Evolutionary conservation across 2,888 invertebrate genomes (phyloP).

Genomic region (Drosophila mayaguana): DNA sequence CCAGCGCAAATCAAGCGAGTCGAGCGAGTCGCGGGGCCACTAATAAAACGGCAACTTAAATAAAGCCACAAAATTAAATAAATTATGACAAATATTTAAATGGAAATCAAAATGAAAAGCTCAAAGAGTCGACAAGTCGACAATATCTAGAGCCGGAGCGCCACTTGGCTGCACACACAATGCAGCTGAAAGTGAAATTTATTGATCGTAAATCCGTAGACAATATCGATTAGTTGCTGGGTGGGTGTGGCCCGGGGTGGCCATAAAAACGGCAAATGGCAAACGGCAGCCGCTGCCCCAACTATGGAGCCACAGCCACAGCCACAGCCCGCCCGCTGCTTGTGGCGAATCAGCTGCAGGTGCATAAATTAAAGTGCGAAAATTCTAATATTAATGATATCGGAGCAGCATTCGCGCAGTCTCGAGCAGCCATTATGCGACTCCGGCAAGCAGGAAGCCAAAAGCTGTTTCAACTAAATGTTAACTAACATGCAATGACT

Average conservation of each 20-base stretch:
- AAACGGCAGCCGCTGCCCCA: slow-evolving; percentile 55
- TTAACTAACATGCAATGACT: slow-evolving; percentile 74
- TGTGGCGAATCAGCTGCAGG: slow-evolving; percentile 74
- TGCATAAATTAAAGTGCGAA: slow-evolving; percentile 79
- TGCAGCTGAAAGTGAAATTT: slow-evolving; percentile 76
- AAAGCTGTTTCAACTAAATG: slow-evolving; percentile 72
- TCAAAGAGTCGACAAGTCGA: slow-evolving; percentile 10
- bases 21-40: slow-evolving; percentile 44
- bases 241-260: slow-evolving; percentile 73
- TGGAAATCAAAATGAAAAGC: slow-evolving; percentile 34
- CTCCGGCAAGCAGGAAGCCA: slow-evolving; percentile 64
- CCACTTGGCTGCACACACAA: slow-evolving; percentile 53
- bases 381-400: slow-evolving; percentile 74
- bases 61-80: slow-evolving; percentile 68
- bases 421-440: slow-evolving; percentile 60
- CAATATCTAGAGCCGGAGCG: slow-evolving; percentile 38
- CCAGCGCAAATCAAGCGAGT: slow-evolving; percentile 41
- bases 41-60: slow-evolving; percentile 48
- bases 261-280: slow-evolving; percentile 61
- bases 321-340: slow-evolving; percentile 36
- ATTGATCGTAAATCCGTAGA: slow-evolving; percentile 72
- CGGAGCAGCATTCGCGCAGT: slow-evolving; percentile 37
- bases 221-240: slow-evolving; percentile 76
- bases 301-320: background rate
- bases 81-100: slow-evolving; percentile 73